Evolutionary conservation across 1,140 invertebrate genomes (phyloP).

Genomic region (Dermatophagoides farinae): DNA sequence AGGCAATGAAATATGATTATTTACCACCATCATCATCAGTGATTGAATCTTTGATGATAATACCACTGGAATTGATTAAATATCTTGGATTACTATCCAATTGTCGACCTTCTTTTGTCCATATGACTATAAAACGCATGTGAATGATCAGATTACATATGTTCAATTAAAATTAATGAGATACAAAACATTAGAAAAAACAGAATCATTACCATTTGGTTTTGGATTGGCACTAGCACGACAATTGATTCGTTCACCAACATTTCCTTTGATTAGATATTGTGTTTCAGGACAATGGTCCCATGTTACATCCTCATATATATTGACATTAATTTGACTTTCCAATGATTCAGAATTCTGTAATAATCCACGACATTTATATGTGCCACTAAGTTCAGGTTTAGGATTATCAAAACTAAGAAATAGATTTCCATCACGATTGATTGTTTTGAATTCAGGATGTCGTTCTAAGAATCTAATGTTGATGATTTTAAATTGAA

Average conservation of each 20-base stretch:
- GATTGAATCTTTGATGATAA: slow-evolving; percentile 51
- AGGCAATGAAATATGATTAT: not conserved
- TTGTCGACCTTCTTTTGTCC: slow-evolving; percentile 50
- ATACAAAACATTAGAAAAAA: not conserved
- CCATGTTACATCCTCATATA: slow-evolving; percentile 47
- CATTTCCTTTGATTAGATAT: slow-evolving; percentile 48
- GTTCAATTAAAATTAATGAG: not conserved
- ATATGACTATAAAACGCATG: slow-evolving; percentile 43
- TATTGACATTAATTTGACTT: slow-evolving; percentile 13
- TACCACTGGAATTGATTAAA: slow-evolving; percentile 46
- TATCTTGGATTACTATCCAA: slow-evolving; percentile 39
- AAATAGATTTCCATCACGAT: not conserved
- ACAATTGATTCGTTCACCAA: slow-evolving; percentile 40
- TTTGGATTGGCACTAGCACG: slow-evolving; percentile 60
- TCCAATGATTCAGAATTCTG: not conserved
- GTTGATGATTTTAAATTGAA: too few relatives aligned
- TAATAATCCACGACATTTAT: not conserved
- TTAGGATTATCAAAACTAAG: slow-evolving; percentile 1
- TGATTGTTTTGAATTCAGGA: not conserved
- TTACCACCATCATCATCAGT: slow-evolving; percentile 42
- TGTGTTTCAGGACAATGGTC: slow-evolving; percentile 61
- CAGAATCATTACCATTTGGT: slow-evolving; percentile 33
- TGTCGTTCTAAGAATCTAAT: not conserved
- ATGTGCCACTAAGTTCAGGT: not conserved
- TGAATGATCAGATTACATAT: not conserved